Evolutionary conservation across 2,113 vertebrate genomes (phyloP).

Genomic region (Scolopax mira): DNA sequence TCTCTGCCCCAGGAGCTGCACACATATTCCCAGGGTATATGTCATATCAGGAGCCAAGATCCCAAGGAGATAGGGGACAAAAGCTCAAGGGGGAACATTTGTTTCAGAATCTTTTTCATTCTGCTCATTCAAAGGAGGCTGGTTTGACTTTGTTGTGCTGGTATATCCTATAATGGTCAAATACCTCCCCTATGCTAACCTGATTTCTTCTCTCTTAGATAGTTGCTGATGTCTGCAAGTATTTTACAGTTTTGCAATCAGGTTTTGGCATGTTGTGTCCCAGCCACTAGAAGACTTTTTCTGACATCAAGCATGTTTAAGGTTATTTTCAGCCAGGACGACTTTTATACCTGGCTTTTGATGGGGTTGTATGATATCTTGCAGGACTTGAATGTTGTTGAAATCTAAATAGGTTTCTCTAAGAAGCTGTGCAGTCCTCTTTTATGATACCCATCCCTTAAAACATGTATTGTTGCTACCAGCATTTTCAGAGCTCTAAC

Average conservation of each 20-base stretch:
- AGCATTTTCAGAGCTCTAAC: constrained; percentile 11
- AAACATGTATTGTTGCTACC: not conserved
- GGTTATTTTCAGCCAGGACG: not conserved
- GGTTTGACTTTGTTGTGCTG: not conserved
- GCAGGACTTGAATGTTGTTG: not conserved
- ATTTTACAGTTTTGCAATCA: not conserved
- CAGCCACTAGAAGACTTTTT: not conserved
- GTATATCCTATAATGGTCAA: not conserved
- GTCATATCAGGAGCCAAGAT: not conserved
- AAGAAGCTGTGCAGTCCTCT: not conserved
- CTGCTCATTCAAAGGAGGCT: not conserved
- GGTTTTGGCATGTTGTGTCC: not conserved
- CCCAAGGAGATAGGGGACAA: not conserved
- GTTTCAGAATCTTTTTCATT: not conserved
- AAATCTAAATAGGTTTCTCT: not conserved
- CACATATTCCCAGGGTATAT: not conserved
- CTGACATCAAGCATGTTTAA: accelerated
- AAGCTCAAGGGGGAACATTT: not conserved
- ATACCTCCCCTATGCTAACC: not conserved
- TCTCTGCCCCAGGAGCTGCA: not conserved
- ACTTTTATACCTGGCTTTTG: not conserved
- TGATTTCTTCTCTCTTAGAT: not conserved
- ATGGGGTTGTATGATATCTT: not conserved
- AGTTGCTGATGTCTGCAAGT: not conserved
- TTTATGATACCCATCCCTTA: constrained; percentile 3